These are phyloP conservation scores for Thunnus thynnus DNA, from an alignment of 2,113 vertebrate species.

Conservation along the genomic window DNA sequence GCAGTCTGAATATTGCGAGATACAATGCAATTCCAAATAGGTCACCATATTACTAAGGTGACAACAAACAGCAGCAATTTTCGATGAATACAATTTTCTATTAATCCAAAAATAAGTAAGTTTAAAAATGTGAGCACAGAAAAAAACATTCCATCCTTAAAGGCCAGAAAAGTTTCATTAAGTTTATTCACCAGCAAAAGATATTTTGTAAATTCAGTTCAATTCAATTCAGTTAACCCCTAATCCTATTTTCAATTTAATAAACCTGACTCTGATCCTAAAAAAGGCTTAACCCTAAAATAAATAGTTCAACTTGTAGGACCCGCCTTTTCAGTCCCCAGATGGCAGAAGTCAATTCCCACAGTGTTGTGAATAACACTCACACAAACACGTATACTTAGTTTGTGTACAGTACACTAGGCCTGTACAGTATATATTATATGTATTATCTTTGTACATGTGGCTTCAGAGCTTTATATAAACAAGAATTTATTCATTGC, in stretches of 20 bases:
- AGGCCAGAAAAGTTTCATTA: too few relatives aligned
- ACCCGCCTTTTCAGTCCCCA: not conserved
- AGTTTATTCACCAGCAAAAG: not conserved
- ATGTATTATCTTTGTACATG: not conserved
- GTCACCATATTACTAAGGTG: not conserved
- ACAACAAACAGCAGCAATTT: not conserved
- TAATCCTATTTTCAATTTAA: too few relatives aligned
- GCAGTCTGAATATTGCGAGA: not conserved
- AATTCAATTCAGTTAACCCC: too few relatives aligned
- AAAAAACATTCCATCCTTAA: too few relatives aligned
- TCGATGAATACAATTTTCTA: too few relatives aligned
- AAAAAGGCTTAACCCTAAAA: not conserved
- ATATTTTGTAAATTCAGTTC: too few relatives aligned
- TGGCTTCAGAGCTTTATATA: not conserved
- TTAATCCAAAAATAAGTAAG: not conserved
- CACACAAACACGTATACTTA: not conserved
- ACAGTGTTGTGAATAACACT: not conserved
- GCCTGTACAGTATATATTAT: too few relatives aligned
- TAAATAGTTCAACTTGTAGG: not conserved
- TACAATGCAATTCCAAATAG: not conserved
- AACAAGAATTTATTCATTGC: conserved; percentile 7
- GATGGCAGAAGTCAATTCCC: not conserved
- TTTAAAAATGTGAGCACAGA: too few relatives aligned
- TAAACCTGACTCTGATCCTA: too few relatives aligned
- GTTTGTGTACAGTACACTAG: not conserved